Conservation (phyloP, 2,888 invertebrate species). For the Digitonthophagus gazella region DNA sequence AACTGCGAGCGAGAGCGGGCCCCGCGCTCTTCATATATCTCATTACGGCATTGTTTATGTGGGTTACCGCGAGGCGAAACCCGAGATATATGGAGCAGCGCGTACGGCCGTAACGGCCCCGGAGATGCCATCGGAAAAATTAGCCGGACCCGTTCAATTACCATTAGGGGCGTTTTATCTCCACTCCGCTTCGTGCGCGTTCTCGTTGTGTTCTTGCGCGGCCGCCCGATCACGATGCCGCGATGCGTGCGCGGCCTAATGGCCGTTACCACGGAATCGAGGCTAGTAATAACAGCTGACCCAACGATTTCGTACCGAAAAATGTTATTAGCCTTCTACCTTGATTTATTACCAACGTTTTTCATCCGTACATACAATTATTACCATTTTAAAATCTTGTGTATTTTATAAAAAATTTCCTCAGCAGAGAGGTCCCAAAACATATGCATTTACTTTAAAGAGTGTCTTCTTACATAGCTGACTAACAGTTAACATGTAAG, state of each 20-base stretch:
- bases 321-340: no score
- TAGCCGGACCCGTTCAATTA: conserved; percentile 13
- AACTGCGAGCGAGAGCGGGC: neutral
- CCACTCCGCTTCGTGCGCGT: neutral
- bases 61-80: conserved; percentile 15
- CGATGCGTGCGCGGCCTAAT: neutral
- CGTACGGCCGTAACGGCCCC: no score
- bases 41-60: conserved; percentile 17
- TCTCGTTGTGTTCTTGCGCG: neutral
- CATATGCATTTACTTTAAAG: no score
- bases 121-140: conserved; percentile 14
- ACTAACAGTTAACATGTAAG: no score
- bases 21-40: conserved; percentile 7
- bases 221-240: neutral
- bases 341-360: no score
- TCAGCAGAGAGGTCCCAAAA: no score
- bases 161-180: conserved; percentile 10
- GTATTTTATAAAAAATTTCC: no score
- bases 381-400: no score
- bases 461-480: no score
- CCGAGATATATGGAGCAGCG: conserved; percentile 16
- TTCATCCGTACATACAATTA: no score
- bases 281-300: no score
- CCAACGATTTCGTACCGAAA: no score
- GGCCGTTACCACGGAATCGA: neutral